phyloP scores from a whole-genome alignment of 1,140 invertebrate species.

The Procambarus clarkii region DNA sequence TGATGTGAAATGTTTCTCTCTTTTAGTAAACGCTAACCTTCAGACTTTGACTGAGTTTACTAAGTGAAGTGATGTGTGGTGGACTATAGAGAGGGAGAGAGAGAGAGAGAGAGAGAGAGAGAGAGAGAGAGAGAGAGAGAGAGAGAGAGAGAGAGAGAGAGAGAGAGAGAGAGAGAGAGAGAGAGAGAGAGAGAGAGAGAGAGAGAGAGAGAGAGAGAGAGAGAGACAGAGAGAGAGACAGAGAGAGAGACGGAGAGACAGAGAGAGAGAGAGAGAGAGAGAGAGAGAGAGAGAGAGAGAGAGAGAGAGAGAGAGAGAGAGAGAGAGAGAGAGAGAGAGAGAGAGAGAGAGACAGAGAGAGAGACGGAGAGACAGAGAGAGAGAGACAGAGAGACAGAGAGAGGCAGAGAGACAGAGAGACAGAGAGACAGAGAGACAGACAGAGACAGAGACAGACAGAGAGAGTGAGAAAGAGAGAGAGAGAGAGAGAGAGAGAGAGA shows the following conservation, averaged over 20 bases:
- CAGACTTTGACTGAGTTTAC: too few species aligned
- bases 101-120: neutral
- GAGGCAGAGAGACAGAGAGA: neutral
- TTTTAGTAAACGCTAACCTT: too few species aligned
- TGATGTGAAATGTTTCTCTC: too few species aligned
- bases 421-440: neutral
- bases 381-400: neutral
- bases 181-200: constrained; percentile 9
- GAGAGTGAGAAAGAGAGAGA: too few species aligned
- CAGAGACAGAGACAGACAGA: neutral
- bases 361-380: neutral
- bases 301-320: neutral
- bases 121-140: constrained; percentile 9
- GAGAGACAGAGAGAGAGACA: constrained; percentile 1
- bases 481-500: neutral
- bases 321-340: neutral
- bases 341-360: neutral
- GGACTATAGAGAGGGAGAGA: too few species aligned
- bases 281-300: neutral
- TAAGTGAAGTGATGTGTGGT: too few species aligned
- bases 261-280: neutral
- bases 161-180: constrained; percentile 9
- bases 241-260: neutral
- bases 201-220: constrained; percentile 9
- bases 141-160: constrained; percentile 9